Evolutionary conservation across 2,888 invertebrate genomes (phyloP).

Genomic region (Venusia cambrica): DNA sequence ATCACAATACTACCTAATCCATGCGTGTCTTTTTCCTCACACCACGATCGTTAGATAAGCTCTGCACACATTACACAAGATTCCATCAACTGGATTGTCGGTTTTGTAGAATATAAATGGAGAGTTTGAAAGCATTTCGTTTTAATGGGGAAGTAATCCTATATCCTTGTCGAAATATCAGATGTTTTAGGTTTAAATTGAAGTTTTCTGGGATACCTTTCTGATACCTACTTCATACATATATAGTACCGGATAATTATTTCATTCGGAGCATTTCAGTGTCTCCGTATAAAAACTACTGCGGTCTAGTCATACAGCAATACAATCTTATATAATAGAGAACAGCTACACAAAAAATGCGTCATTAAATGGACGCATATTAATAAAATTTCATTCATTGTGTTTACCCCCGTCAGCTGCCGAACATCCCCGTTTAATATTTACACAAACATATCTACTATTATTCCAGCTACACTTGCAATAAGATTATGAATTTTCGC

Average conservation of each 20-base stretch:
- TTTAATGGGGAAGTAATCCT: slow-evolving; percentile 20
- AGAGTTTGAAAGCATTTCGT: slow-evolving; percentile 18
- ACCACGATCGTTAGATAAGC: slow-evolving; percentile 19
- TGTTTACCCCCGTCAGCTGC: slow-evolving; percentile 28
- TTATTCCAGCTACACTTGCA: slow-evolving; percentile 41
- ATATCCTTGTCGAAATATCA: no score
- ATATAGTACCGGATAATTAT: no score
- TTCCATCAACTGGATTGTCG: slow-evolving; percentile 24
- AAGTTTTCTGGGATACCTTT: no score
- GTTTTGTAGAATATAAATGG: slow-evolving; percentile 18
- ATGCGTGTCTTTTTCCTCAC: slow-evolving; percentile 40
- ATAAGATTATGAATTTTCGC: slow-evolving; percentile 45
- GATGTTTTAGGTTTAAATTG: no score
- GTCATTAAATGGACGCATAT: slow-evolving; percentile 22
- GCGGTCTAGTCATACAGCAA: no score
- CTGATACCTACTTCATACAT: no score
- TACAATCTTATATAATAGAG: no score
- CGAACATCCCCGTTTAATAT: slow-evolving; percentile 25
- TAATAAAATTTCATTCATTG: slow-evolving; percentile 23
- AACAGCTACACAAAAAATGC: slow-evolving; percentile 4
- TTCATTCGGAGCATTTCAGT: no score
- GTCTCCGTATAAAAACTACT: no score
- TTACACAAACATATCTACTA: slow-evolving; percentile 40
- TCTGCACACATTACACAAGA: slow-evolving; percentile 33
- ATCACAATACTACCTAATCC: no score